These are phyloP conservation scores for Lacerta bilineata DNA, from an alignment of 2,797 vertebrate species.

Conservation along the genomic window DNA sequence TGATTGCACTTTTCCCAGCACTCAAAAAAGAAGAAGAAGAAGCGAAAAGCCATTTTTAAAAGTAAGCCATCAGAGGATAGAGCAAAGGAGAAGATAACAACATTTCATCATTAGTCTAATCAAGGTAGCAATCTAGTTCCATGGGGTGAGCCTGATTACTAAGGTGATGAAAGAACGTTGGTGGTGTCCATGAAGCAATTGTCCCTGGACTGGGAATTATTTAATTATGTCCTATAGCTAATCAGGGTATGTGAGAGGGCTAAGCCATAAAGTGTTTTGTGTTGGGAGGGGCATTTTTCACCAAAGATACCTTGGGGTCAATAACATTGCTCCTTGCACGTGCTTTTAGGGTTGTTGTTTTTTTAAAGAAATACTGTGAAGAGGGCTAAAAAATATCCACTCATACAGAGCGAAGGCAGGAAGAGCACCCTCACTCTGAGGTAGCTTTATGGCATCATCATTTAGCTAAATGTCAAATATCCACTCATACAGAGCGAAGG, in stretches of 20 bases:
- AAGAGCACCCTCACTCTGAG: neutral
- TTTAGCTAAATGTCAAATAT: neutral
- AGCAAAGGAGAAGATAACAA: constrained; percentile 56
- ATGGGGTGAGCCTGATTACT: constrained; percentile 76
- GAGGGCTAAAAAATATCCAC: neutral
- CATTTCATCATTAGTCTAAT: constrained; percentile 77
- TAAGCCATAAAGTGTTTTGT: neutral
- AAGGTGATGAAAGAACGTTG: constrained; percentile 59
- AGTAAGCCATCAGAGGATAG: constrained; percentile 33
- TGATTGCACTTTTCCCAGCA: constrained; percentile 64
- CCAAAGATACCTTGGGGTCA: neutral
- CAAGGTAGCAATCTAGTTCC: constrained; percentile 71
- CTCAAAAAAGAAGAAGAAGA: constrained; percentile 5
- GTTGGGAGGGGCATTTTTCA: neutral
- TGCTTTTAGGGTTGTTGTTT: neutral
- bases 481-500: neutral
- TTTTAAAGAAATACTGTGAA: neutral
- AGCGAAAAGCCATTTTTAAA: constrained; percentile 50
- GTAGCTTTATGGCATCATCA: neutral
- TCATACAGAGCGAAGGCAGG: neutral
- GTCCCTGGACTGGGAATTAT: constrained; percentile 28
- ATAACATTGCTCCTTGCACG: neutral
- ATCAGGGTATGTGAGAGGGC: neutral
- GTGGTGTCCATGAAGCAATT: constrained; percentile 55
- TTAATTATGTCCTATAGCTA: constrained; percentile 22